Base-by-base conservation (phyloP, 2,797 vertebrate species). In the Microcaecilia unicolor region DNA sequence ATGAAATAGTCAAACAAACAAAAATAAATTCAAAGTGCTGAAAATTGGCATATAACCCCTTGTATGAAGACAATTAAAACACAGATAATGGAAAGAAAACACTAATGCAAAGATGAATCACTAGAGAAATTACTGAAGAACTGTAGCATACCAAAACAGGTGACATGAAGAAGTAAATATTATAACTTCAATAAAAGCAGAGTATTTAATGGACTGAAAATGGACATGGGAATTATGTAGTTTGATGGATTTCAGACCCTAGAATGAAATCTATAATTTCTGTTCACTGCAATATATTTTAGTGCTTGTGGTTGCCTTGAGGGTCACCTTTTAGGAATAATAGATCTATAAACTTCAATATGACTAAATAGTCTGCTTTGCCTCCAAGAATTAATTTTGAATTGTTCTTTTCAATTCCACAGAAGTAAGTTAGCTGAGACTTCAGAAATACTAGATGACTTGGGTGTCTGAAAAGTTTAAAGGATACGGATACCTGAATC, bases 111-210 rank as follows among this genome's bases (percentile, higher is more conserved):
- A 31, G 50, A 59, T 25, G 70, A 71, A 64, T 64, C 76, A 69
- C 74, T 52, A 60, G 68, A 73, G 74, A 79, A 80, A 81, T 81
- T 78, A 78, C 37, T 28, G 58, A 59, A 64, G 66, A 70, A 72
- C 70, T 68, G 55, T 51, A 69, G 61, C 68, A 70, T 71, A 64
- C 37, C 31, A 44, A 72, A 74, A 70, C 57, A 78, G 61, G 64
- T 70, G 44, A 77, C 59, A 72, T 61, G 49, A 62, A 47, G 70
- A 78, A 80, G 71, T 78, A 80, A 78, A 76, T 79, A 79, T 75
- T 74, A 73, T 71, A 74, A 62, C 50, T 70, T 68, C 71, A 76
- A 78, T 78, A 79, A 80, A 78, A 68, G 76, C 43, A 63, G 58
- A 75, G 48, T 58, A 68, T 74, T 73, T 78, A 79, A 81, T 78